Evolutionary conservation across 92 coral and sea anemone species (phyloP).

Genomic region (Porites divaricata): DNA sequence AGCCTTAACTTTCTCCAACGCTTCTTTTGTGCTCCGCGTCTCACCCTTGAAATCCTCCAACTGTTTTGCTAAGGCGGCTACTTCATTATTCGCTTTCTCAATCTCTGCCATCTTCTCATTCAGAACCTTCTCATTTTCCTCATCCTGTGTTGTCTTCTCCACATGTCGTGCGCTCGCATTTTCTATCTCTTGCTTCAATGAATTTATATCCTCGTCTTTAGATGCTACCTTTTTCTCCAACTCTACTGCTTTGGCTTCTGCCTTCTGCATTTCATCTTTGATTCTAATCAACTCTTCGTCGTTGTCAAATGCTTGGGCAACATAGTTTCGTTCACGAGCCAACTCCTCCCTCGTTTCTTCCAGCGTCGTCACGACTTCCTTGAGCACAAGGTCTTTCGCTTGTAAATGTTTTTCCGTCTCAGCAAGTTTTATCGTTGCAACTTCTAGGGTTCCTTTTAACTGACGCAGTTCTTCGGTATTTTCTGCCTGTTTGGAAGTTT

Average conservation of each 20-base stretch:
- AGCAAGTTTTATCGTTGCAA: conserved; percentile 21
- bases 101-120: conserved; percentile 15
- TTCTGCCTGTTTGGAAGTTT: background rate
- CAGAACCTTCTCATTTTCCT: background rate
- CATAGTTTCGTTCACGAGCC: conserved; percentile 63
- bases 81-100: conserved; percentile 4
- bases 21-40: background rate
- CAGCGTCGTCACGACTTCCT: conserved; percentile 68
- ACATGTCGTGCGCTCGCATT: conserved; percentile 8
- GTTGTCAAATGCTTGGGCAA: conserved; percentile 46
- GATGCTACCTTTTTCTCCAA: conserved; percentile 25
- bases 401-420: conserved; percentile 33
- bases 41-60: conserved; percentile 31
- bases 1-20: background rate
- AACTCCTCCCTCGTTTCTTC: conserved; percentile 72
- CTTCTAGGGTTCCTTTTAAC: conserved; percentile 33
- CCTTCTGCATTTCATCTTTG: conserved; percentile 31
- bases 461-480: conserved; percentile 31
- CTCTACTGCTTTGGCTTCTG: conserved; percentile 32
- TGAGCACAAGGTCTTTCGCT: conserved; percentile 63
- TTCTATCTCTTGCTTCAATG: conserved; percentile 53
- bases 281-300: conserved; percentile 51
- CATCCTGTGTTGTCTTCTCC: conserved; percentile 9
- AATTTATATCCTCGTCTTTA: conserved; percentile 25
- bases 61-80: background rate